A percentile compares a stretch with the other conserved stretches of the same genome.
These are phyloP conservation scores for Sinocyclocheilus anshuiensis DNA, from an alignment of 2,113 vertebrate genomes.

Conservation along the genomic window DNA sequence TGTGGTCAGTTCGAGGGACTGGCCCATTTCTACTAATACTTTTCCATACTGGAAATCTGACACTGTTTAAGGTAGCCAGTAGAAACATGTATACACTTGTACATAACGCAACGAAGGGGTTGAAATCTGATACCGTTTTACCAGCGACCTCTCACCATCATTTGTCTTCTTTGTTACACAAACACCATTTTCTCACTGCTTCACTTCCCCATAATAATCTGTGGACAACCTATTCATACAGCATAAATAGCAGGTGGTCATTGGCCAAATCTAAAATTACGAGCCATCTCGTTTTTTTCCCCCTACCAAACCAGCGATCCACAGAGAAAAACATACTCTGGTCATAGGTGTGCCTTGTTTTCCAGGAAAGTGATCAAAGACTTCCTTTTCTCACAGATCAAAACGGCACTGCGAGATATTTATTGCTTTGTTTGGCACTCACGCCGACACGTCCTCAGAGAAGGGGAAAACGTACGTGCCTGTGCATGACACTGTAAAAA, in stretches of 20 bases:
- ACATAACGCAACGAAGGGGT: neutral
- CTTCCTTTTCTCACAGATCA: conserved; percentile 72
- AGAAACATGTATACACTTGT: conserved; percentile 19
- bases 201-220: conserved; percentile 2
- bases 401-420: conserved; percentile 65
- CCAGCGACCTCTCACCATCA: conserved; percentile 8
- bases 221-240: neutral
- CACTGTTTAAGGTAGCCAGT: conserved; percentile 10
- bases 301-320: conserved; percentile 18
- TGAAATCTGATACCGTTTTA: neutral
- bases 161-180: conserved; percentile 34
- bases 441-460: conserved; percentile 50
- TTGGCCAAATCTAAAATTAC: conserved; percentile 5
- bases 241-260: conserved; percentile 3
- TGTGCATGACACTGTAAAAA: conserved; percentile 36
- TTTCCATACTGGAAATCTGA: conserved; percentile 38
- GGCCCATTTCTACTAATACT: neutral
- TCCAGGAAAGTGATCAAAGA: conserved; percentile 71
- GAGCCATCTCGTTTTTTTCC: neutral
- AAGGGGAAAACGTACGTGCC: conserved; percentile 43
- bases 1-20: neutral
- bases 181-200: conserved; percentile 15
- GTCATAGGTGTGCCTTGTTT: conserved; percentile 57
- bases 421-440: conserved; percentile 71
- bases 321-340: conserved; percentile 65